Evolutionary conservation across 1,140 invertebrate species (phyloP), one percentile per base, ranked within the genome.

Genomic region (Lucilia sericata): DNA sequence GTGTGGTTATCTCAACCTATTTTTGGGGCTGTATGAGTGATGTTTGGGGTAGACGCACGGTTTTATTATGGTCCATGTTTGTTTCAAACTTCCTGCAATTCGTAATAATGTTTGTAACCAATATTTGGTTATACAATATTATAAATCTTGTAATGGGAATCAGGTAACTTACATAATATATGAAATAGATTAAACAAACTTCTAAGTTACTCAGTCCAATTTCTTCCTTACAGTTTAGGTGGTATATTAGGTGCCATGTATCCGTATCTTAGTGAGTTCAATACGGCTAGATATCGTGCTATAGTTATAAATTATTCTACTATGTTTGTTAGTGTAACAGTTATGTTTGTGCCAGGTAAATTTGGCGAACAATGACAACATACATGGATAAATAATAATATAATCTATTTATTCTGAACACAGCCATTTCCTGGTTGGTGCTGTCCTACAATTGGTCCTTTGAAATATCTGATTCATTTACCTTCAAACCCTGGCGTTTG

Each of bases 401-500:
- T n/a, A n/a, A n/a, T n/a, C n/a, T n/a, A n/a, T n/a, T n/a, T n/a
- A n/a, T n/a, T n/a, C n/a, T n/a, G n/a, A n/a, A 30, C 25, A 30
- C 14, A 89, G 88, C 87, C 0, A 87, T 83, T n/a, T 85, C 87
- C 49, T 89, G 88, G 88, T 74, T 88, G 2, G 84, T 89, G 36
- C 85, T 90, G 9, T 87, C 87, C 0, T 82, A 83, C 0, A 83
- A 88, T 30, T 90, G 88, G 88, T 86, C 87, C 0, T 78, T 88
- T 2, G 42, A 85, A 14, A 25, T 88, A 10, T 30, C 84, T 49
- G 87, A 86, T 0, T 83, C 86, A 25, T 89, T 89, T 51, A 76
- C 86, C 9, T 85, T 93, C 90, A 84, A 92, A 89, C 93, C 92
- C 60, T 95, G 95, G 95, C 91, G 94, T n/a, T 89, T 95, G 19